Evolutionary conservation across 2,797 vertebrate species (phyloP), one percentile per base, ranked within the genome.

Genomic region (Pelodytes ibericus): DNA sequence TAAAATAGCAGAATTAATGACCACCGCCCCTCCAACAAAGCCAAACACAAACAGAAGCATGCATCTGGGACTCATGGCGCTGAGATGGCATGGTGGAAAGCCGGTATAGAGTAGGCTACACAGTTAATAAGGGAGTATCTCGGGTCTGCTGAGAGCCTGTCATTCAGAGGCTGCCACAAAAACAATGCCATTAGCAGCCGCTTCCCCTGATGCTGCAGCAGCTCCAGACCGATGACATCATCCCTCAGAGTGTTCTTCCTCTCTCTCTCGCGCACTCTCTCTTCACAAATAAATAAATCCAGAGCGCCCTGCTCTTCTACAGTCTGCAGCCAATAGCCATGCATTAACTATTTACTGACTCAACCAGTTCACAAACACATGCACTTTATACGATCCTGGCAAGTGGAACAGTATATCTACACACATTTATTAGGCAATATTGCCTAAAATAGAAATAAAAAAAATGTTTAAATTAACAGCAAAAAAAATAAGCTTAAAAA

Each of bases 31-130:
- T 83, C 98, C 98, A 82, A 99, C 95, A 77, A 99, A 98, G 93
- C 98, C 97, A 91, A 99, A 99, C 89, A 99, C 95, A 94, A 98
- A 96, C 83, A 99, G 95, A 92, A 99, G 95, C 96, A 99, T 96
- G 91, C 96, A 97, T 87, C 96, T 94, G 82, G 96, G 96, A 94
- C 92, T 98, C 98, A 99, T 99, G 95, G 93, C 95, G 92, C 92
- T 94, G 93, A 57, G 89, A 90, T 83, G 91, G 86, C 92, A 91
- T 93, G 91, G 90, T 90, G 90, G 87, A 90, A 88, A 82, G 83
- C 90, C 90, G 83, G 84, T 76, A 88, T 87, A 84, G 64, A 82
- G 82, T 62, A 67, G 81, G 83, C 85, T 86, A 89, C 79, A 53
- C 84, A 20, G 84, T 82, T 86, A 85, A 86, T 77, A 78, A 81